Base-by-base conservation (phyloP, 2,113 vertebrate species). In the Tapirus terrestris region DNA sequence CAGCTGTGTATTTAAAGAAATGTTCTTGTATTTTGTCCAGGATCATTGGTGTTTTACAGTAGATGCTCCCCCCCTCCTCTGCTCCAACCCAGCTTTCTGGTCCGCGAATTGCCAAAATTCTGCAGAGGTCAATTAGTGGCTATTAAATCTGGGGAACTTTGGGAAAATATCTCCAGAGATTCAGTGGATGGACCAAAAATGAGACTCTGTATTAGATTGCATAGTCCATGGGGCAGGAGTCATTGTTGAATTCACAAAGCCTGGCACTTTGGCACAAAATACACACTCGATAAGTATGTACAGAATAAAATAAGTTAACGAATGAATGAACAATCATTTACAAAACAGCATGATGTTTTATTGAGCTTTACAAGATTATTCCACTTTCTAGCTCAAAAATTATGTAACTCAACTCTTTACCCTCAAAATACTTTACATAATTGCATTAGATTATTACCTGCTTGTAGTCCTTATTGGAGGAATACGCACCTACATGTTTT, bases 391-490 rank as follows among this genome's bases (percentile, higher is more conserved):
- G 27, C 45, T 96, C 29, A 73, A 61, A 43, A 93, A 91, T n/a
- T 67, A 58, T 51, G 25, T 58, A 94, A 68, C 83, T 90, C 51
- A 48, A 93, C 72, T 53, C 12, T 48, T 87, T 87, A 96, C 86
- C 39, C 23, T 86, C 73, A 65, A 91, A 73, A 56, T 33, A 72
- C 12, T 83, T 92, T 83, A 86, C 89, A 73, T 90, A 91, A 87
- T 83, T 85, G 12, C 10, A 85, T 76, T 81, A 70, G 6, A 80
- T 81, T 79, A 63, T 63, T 63, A 45, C 4, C 33, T 75, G 33
- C 17, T 58, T 82, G 31, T 58, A 87, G 60, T 3, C 20, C 43
- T 81, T 81, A n/a, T 86, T 83, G 63, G 89, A 91, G 36, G 29
- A 76, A 61, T 85, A 72, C 14, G 8, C 45, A 63, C 18, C 70